Evolutionary conservation across 1,140 invertebrate species (phyloP), one percentile per base, ranked within the genome.

Genomic region (Drosophila eugracilis): DNA sequence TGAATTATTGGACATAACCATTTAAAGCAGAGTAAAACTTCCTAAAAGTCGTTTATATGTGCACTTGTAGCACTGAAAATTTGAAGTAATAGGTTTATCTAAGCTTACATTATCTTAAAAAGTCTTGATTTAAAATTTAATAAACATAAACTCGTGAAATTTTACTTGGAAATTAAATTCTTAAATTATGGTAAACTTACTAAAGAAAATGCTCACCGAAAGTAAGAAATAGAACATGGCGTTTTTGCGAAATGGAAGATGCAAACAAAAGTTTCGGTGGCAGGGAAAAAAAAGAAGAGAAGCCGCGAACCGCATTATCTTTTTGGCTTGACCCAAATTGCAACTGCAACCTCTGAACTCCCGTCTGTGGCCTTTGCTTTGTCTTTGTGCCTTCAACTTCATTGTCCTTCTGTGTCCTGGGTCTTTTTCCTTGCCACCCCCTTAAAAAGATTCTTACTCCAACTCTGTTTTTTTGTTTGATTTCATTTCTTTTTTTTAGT

Each of bases 291-390:
- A 30, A 42, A 37, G 26, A 32, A 34, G 21, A 30, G 37, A 74
- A 76, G 67, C 67, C 76, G 67, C 63, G 59, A 80, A 74, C 59
- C 67, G 63, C 67, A 86, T 77, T 77, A 85, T 86, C 67, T 70
- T 70, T 65, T 80, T 65, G 76, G 76, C 73, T 85, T 85, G 80
- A 85, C 81, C 80, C 65, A 80, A 86, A 85, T 85, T 70, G 59
- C 58, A 75, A 54, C 57, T 75, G 76, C 59, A 55, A 54, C 42
- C 48, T 48, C 48, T 59, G 45, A 53, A 24, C 47, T 48, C 48
- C 47, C 45, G 44, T 37, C 62, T 75, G 14, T 69, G 41, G 37
- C 30, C 53, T 58, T 58, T 55, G 36, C 24, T 53, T 66, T 47
- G 50, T 60, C 59, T 81, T 76, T 75, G 79, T 83, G 44, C 28